Evolutionary conservation across 2,888 invertebrate species (phyloP), one percentile per base, ranked within the genome.

Genomic region (Mellilla xanthometata): DNA sequence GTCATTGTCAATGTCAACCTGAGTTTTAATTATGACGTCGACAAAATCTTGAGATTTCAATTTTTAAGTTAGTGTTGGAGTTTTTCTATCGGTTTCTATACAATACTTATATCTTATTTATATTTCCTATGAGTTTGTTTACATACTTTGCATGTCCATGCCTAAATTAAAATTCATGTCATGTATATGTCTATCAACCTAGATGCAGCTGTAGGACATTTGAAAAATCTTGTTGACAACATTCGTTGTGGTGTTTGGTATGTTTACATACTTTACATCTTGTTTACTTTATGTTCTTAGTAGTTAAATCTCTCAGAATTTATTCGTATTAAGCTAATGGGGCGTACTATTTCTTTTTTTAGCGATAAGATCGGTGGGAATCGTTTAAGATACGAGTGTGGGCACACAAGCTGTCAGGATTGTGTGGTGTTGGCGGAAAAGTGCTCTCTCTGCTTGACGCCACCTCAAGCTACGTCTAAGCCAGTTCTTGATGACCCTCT

Each of bases 171-270:
- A 33, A 35, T 35, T 15, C 10, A 27, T 28, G 45, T 30, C 50
- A 77, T 78, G 77, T 59, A 58, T 62, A 55, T 53, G 58, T 60
- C 48, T 10, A 28, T 53, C 12, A 33, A 47, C 30, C 39, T 72
- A 32, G 69, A 76, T 60, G 43, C 56, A 55, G 69, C 64, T 32
- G 65, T 72, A 54, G 62, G 70, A 56, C 52, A 58, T 56, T 54
- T 84, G 30, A 77, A 72, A 61, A 69, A 59, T 40, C 62, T 86
- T 39, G 60, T 70, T 38, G 77, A 80, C 27, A 67, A 58, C 30
- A 69, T 62, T 61, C 72, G 72, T 49, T 86, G 86, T 64, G 50
- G 54, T 52, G 52, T 63, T 67, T 84, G 84, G 85, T 85, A 65
- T 51, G 34, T 4, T 30, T 26, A n/a, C 15, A 19, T 6, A 5